Evolutionary conservation across 2,797 vertebrate species (phyloP).

Genomic region (Cyclura pinguis): DNA sequence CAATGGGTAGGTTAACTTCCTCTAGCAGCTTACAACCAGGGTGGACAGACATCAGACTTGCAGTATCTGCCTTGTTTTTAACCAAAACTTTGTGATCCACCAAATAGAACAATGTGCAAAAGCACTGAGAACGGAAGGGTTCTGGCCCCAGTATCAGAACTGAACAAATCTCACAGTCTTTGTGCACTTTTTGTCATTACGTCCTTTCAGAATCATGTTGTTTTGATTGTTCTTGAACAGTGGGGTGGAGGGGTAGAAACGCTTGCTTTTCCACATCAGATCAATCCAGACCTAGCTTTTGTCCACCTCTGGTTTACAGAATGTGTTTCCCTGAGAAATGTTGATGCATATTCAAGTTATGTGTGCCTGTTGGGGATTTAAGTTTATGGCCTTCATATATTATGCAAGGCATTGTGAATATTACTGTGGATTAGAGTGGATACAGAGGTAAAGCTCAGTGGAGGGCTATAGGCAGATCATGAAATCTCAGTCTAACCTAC

Average conservation of each 20-base stretch:
- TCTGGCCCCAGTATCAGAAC: neutral
- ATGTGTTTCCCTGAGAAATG: neutral
- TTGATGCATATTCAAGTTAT: neutral
- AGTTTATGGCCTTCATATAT: neutral
- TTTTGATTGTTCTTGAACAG: no score
- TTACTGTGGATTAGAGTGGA: neutral
- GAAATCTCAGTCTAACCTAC: neutral
- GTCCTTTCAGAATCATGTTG: neutral
- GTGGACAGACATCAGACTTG: neutral
- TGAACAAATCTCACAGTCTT: neutral
- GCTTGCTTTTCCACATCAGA: neutral
- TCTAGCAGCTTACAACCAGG: neutral
- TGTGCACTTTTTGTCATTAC: neutral
- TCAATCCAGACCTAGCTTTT: neutral
- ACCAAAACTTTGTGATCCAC: neutral
- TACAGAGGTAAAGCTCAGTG: neutral
- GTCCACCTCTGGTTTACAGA: neutral
- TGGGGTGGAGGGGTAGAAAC: neutral
- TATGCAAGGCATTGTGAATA: neutral
- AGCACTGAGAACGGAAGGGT: neutral
- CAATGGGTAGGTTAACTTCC: conserved; percentile 80
- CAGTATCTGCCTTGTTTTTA: neutral
- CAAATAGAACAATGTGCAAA: neutral
- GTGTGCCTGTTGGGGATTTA: neutral
- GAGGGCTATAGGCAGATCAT: neutral